phyloP scores from a whole-genome alignment of 1,140 invertebrate genomes.

The Dendrolimus punctatus region DNA sequence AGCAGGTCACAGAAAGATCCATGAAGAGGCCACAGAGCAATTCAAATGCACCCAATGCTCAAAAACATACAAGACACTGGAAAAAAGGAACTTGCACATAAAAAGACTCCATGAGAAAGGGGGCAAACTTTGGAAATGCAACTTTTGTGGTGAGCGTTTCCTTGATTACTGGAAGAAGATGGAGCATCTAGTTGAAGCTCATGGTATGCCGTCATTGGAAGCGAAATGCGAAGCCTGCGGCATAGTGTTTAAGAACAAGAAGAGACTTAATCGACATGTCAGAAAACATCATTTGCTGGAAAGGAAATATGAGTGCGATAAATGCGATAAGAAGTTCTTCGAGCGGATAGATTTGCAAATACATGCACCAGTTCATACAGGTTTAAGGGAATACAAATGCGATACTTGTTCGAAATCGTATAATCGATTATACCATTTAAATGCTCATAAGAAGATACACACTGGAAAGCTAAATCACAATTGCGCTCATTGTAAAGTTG shows the following conservation, averaged over 20 bases:
- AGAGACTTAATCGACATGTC: conserved; percentile 22
- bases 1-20: conserved; percentile 63
- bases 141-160: conserved; percentile 8
- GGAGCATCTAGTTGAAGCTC: conserved; percentile 4
- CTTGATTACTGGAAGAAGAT: conserved; percentile 3
- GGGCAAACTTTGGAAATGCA: conserved; percentile 5
- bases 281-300: conserved; percentile 37
- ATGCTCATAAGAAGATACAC: too few relatives aligned
- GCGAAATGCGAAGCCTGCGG: conserved; percentile 17
- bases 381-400: conserved; percentile 11
- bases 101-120: too few relatives aligned
- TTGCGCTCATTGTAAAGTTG: too few relatives aligned
- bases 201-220: conserved; percentile 3
- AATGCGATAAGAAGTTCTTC: conserved; percentile 56
- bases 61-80: conserved; percentile 16
- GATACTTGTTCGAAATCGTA: conserved; percentile 3
- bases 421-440: too few relatives aligned
- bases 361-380: conserved; percentile 9
- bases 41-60: conserved; percentile 13
- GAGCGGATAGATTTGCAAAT: conserved; percentile 11
- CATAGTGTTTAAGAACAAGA: conserved; percentile 22
- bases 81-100: neutral
- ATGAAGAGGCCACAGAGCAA: conserved; percentile 57
- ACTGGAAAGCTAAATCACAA: too few relatives aligned
- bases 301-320: conserved; percentile 26